Evolutionary conservation across 2,888 invertebrate species (phyloP).

Genomic region (Dryococelus australis): DNA sequence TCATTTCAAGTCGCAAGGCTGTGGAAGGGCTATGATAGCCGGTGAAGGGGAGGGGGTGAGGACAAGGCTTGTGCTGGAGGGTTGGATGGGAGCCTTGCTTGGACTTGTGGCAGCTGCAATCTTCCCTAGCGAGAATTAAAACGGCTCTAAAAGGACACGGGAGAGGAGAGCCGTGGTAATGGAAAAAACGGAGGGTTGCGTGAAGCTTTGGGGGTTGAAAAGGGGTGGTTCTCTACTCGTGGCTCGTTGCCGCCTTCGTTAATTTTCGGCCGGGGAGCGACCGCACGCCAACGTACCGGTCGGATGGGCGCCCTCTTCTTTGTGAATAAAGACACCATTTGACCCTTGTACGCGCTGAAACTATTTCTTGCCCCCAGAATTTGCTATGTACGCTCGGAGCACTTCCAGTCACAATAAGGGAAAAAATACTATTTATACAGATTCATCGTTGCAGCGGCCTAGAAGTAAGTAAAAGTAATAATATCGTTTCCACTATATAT

Average conservation of each 20-base stretch:
- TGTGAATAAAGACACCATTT: too few species aligned
- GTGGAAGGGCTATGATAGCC: not conserved
- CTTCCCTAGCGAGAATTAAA: not conserved
- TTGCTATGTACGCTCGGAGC: too few species aligned
- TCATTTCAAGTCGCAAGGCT: not conserved
- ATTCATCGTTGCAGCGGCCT: too few species aligned
- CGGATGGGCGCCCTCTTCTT: not conserved
- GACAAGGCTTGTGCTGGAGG: not conserved
- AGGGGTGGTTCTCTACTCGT: not conserved
- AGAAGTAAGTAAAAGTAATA: too few species aligned
- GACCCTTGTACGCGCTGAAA: too few species aligned
- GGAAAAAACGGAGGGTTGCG: not conserved
- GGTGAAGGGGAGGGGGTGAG: not conserved
- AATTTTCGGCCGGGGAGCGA: not conserved
- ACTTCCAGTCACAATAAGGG: too few species aligned
- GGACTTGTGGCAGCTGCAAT: not conserved
- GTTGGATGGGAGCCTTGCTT: not conserved
- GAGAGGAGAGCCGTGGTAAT: not conserved
- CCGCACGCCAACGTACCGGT: not conserved
- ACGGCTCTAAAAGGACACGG: not conserved
- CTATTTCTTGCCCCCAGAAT: too few species aligned
- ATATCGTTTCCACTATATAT: too few species aligned
- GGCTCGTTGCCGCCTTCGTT: not conserved
- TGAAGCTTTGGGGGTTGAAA: not conserved
- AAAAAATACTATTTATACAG: too few species aligned